Conservation (phyloP, 53 echinoderm and acorn worm species). For the Echinometra lucunter region DNA sequence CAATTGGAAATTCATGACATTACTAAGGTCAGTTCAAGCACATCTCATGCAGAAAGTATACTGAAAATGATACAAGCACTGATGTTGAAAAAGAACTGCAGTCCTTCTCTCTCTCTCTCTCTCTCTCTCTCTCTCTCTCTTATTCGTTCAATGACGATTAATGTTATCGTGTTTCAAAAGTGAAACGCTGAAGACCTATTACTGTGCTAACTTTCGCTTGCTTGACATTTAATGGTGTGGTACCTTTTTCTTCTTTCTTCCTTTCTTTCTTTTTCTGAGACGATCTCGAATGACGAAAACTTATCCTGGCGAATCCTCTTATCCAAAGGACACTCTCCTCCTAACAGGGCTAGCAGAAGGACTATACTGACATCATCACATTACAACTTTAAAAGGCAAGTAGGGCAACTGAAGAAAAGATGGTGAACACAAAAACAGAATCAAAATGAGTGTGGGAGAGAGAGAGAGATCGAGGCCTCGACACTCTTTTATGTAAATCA, state of each 20-base stretch:
- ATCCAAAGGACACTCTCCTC: slow-evolving; percentile 30
- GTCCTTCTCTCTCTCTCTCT: background rate
- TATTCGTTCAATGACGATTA: background rate
- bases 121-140: background rate
- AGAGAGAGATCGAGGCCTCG: slow-evolving; percentile 11
- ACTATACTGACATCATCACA: background rate
- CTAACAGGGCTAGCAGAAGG: slow-evolving; percentile 34
- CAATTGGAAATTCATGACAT: too few relatives aligned
- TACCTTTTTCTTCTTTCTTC: background rate
- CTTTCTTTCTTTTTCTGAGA: slow-evolving; percentile 19
- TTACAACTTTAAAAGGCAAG: slow-evolving; percentile 44
- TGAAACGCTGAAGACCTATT: too few relatives aligned
- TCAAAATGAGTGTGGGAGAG: background rate
- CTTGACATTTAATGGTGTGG: slow-evolving; percentile 47
- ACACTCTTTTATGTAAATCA: background rate
- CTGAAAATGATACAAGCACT: background rate
- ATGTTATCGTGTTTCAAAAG: slow-evolving; percentile 17
- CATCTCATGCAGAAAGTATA: too few relatives aligned
- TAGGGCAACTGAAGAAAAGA: slow-evolving; percentile 13
- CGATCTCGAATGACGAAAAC: slow-evolving; percentile 34
- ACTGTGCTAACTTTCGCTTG: background rate
- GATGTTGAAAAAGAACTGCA: background rate
- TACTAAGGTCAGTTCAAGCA: too few relatives aligned
- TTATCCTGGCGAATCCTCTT: slow-evolving; percentile 20
- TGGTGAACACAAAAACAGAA: background rate